Conservation (phyloP, 37 sponge, comb jelly and placozoan species). For the Amphimedon queenslandica region DNA sequence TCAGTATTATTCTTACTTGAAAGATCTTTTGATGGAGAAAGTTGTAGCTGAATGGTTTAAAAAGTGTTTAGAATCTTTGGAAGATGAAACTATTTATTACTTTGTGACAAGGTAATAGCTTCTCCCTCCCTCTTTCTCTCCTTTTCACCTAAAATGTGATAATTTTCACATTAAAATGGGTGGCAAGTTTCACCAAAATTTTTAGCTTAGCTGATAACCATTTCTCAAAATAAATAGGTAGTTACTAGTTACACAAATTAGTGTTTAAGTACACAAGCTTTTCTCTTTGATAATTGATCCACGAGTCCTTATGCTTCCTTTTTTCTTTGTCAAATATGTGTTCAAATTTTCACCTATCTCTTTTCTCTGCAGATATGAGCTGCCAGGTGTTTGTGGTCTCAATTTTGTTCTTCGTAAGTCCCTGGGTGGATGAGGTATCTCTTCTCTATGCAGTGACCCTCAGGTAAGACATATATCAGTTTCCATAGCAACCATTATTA, state of each 20-base stretch:
- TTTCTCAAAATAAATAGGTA: no score
- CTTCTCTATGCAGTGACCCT: conserved; percentile 87
- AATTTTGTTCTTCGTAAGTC: conserved; percentile 89
- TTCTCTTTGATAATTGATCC: no score
- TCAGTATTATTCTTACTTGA: conserved; percentile 51
- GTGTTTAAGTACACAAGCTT: no score
- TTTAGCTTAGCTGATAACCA: conserved; percentile 8
- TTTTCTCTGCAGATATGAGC: conserved; percentile 64
- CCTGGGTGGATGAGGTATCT: conserved; percentile 94
- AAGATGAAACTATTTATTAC: conserved; percentile 13
- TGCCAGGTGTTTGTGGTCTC: conserved; percentile 80
- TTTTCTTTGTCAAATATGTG: no score
- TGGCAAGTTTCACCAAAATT: background rate
- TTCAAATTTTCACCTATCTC: no score
- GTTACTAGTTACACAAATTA: no score
- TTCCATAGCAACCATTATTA: no score
- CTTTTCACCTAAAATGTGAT: no score
- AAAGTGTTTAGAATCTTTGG: conserved; percentile 61
- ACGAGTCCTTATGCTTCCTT: no score
- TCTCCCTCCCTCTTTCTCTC: background rate
- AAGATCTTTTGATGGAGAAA: conserved; percentile 49
- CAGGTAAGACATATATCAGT: no score
- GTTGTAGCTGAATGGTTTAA: conserved; percentile 59
- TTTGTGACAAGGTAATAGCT: background rate
- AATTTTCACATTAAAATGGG: no score